Evolutionary conservation across 2,113 vertebrate genomes (phyloP).

Genomic region (Myotis davidii): DNA sequence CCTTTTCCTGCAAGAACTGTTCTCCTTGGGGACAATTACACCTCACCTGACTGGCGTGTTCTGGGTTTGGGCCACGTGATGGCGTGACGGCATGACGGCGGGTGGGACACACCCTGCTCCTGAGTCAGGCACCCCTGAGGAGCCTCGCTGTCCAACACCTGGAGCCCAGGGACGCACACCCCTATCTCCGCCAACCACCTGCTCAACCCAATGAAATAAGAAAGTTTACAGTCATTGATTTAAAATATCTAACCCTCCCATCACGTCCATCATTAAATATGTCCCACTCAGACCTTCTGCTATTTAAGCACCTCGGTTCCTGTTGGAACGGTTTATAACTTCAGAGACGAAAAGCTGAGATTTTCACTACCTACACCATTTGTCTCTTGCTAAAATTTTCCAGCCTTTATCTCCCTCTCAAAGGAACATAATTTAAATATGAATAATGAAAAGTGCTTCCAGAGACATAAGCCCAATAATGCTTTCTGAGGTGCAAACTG

Average conservation of each 20-base stretch:
- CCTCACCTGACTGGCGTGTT: fast-evolving
- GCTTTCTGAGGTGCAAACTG: conserved; percentile 77
- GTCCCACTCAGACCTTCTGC: conserved; percentile 72
- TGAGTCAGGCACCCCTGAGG: not conserved
- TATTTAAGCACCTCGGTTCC: conserved; percentile 77
- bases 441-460: conserved; percentile 82
- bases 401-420: conserved; percentile 84
- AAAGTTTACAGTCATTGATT: conserved; percentile 61
- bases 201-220: conserved; percentile 48
- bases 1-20: not conserved
- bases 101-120: fast-evolving
- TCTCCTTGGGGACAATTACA: fast-evolving
- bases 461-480: conserved; percentile 78
- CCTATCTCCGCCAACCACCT: not conserved
- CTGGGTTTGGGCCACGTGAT: not conserved
- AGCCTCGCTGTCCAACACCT: not conserved
- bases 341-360: conserved; percentile 79
- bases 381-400: conserved; percentile 85
- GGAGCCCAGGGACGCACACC: conserved; percentile 6
- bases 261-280: conserved; percentile 70
- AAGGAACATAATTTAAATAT: conserved; percentile 86
- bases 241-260: conserved; percentile 44
- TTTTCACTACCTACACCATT: conserved; percentile 81
- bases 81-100: fast-evolving
- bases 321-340: conserved; percentile 78